phyloP scores from a whole-genome alignment of 2,888 invertebrate genomes.

The Cephus pulcher region DNA sequence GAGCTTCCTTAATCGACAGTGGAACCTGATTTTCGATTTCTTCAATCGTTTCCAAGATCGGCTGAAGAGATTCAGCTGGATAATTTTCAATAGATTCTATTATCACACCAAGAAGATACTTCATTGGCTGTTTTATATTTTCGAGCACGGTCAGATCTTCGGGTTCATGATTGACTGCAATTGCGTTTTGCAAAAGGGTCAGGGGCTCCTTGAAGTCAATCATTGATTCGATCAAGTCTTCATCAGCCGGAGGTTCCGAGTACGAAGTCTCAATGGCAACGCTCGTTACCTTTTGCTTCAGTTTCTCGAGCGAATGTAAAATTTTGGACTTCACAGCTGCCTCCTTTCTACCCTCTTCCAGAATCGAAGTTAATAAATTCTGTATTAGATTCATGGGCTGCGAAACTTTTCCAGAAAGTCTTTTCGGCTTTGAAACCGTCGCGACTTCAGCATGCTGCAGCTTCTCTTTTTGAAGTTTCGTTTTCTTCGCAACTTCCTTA shows the following conservation, averaged over 20 bases:
- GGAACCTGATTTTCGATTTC: constrained; percentile 52
- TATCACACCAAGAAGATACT: constrained; percentile 40
- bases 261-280: constrained; percentile 49
- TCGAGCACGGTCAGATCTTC: constrained; percentile 41
- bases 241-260: constrained; percentile 45
- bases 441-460: neutral
- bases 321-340: constrained; percentile 28
- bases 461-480: constrained; percentile 21
- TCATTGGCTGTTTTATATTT: constrained; percentile 42
- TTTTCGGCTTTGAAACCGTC: constrained; percentile 20
- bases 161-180: constrained; percentile 41
- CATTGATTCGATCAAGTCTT: constrained; percentile 44
- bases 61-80: constrained; percentile 30
- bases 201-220: constrained; percentile 45
- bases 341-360: constrained; percentile 33
- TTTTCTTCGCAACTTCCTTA: constrained; percentile 44
- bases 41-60: constrained; percentile 44
- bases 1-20: constrained; percentile 44
- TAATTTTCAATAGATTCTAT: constrained; percentile 34
- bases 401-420: constrained; percentile 29
- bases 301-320: constrained; percentile 36
- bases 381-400: constrained; percentile 44
- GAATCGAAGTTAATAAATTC: constrained; percentile 41
- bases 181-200: constrained; percentile 35
- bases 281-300: constrained; percentile 42